A percentile compares a stretch with the other conserved stretches of the same genome.
phyloP scores from a whole-genome alignment of 2,113 vertebrate species.

The Nothocercus nigrocapillus region DNA sequence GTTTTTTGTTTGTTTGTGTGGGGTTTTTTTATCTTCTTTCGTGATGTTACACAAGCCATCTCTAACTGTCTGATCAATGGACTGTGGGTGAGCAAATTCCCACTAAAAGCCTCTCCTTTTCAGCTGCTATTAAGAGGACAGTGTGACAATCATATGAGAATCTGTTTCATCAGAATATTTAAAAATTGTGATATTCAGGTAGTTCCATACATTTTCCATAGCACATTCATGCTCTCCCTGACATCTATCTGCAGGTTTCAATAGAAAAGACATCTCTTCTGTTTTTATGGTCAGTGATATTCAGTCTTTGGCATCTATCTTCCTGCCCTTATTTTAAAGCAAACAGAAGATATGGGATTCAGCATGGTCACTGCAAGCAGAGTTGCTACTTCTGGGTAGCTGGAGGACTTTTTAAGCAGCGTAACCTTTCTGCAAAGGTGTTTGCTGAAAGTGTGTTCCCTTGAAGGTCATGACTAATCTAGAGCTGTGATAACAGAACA shows the following conservation, averaged over 20 bases:
- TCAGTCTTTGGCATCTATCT: background rate
- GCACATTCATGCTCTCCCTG: background rate
- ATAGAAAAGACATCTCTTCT: background rate
- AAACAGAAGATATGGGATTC: background rate
- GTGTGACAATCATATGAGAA: constrained; percentile 3
- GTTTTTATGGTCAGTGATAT: background rate
- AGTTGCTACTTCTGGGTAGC: constrained; percentile 6
- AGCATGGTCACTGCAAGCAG: background rate
- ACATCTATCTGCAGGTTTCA: constrained; percentile 9
- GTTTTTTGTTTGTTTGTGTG: too few species aligned
- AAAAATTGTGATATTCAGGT: constrained; percentile 35
- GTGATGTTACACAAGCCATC: background rate
- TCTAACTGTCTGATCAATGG: constrained; percentile 29
- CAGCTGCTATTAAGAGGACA: constrained; percentile 27
- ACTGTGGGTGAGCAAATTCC: background rate
- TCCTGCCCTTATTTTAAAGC: constrained; percentile 20
- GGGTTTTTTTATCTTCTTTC: background rate
- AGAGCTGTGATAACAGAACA: background rate
- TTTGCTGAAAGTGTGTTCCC: background rate
- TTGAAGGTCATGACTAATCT: background rate
- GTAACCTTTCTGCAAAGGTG: background rate
- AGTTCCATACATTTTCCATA: constrained; percentile 16
- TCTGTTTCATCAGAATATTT: constrained; percentile 59
- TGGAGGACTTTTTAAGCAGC: background rate
- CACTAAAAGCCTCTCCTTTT: background rate